Evolutionary conservation across 2,797 vertebrate species (phyloP).

Genomic region (Melanotaenia maccullochi): DNA sequence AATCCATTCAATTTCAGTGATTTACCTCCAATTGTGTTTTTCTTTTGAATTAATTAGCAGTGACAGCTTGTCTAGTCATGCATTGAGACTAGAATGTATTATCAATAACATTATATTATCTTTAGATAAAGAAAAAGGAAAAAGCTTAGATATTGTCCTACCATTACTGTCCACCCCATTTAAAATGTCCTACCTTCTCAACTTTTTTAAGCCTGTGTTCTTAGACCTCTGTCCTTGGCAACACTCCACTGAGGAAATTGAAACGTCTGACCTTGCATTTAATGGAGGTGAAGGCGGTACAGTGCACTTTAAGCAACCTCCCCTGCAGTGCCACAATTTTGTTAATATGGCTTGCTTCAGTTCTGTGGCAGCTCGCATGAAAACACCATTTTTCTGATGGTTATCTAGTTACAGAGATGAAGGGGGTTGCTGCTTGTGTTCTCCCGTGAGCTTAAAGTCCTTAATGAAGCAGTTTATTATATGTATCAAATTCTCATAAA

Average conservation of each 20-base stretch:
- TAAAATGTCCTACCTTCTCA: constrained; percentile 49
- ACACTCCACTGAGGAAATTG: constrained; percentile 68
- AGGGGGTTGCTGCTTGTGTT: background rate
- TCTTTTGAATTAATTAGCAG: background rate
- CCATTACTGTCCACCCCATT: constrained; percentile 35
- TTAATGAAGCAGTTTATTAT: constrained; percentile 13
- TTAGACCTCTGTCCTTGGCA: constrained; percentile 69
- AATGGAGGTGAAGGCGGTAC: constrained; percentile 69
- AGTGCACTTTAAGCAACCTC: constrained; percentile 59
- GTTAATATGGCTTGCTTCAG: constrained; percentile 62
- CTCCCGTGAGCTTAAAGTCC: constrained; percentile 3
- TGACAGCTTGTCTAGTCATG: background rate
- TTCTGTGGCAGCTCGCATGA: constrained; percentile 45
- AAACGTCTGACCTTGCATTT: constrained; percentile 75
- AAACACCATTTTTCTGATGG: constrained; percentile 31
- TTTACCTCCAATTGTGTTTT: background rate
- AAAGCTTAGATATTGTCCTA: constrained; percentile 25
- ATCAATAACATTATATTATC: background rate
- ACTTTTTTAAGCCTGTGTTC: constrained; percentile 52
- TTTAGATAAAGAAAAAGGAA: background rate
- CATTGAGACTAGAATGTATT: background rate
- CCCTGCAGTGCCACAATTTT: constrained; percentile 54
- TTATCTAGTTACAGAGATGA: constrained; percentile 24
- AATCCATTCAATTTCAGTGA: background rate
- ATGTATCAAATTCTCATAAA: constrained; percentile 23